Evolutionary conservation across 2,888 invertebrate species (phyloP).

Genomic region (Rhopalosiphum nymphaeae): DNA sequence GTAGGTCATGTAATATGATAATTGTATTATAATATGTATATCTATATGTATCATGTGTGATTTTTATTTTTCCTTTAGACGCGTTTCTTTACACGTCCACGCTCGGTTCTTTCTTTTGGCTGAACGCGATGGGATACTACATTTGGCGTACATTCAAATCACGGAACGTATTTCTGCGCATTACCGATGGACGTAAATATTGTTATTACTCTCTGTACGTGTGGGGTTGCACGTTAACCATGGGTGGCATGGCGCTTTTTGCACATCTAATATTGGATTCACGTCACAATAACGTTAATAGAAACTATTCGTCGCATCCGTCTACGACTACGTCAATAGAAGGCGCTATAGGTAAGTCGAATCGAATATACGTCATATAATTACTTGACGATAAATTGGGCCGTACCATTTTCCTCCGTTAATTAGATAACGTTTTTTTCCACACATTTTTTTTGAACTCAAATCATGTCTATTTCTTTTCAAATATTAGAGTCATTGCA

Average conservation of each 20-base stretch:
- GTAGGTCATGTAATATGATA: too few relatives aligned
- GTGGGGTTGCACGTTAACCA: conserved; percentile 80
- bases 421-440: background rate
- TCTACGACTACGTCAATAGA: conserved; percentile 51
- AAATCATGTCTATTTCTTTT: background rate
- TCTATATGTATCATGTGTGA: background rate
- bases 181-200: conserved; percentile 88
- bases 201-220: conserved; percentile 88
- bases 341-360: conserved; percentile 65
- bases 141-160: conserved; percentile 91
- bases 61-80: conserved; percentile 72
- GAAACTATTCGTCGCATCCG: conserved; percentile 32
- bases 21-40: background rate
- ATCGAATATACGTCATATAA: background rate
- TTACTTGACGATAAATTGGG: background rate
- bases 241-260: conserved; percentile 83
- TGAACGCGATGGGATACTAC: conserved; percentile 87
- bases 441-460: background rate
- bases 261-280: conserved; percentile 85
- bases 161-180: conserved; percentile 85
- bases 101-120: conserved; percentile 87
- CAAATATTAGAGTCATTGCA: background rate
- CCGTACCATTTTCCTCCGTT: background rate
- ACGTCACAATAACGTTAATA: conserved; percentile 67
- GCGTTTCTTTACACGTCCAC: conserved; percentile 82